Conservation (phyloP, 2,113 vertebrate genomes). For the Lepisosteus oculatus region DNA sequence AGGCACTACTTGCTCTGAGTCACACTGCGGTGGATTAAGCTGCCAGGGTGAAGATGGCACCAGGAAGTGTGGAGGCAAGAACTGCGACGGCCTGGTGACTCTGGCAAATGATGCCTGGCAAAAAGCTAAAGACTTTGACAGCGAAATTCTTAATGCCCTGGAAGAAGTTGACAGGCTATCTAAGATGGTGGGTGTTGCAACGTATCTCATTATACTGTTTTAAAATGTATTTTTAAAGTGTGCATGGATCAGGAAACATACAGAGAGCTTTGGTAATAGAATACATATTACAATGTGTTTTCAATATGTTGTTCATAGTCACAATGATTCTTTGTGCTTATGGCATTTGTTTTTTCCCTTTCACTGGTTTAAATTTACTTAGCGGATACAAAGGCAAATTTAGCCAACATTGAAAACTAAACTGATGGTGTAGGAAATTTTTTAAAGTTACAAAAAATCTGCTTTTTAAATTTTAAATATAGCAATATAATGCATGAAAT, state of each 20-base stretch:
- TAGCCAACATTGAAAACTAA: no score
- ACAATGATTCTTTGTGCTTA: neutral
- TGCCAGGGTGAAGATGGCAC: slow-evolving; percentile 71
- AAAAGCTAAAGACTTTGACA: slow-evolving; percentile 81
- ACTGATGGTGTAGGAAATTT: no score
- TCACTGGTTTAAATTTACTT: neutral
- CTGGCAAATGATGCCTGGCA: slow-evolving; percentile 72
- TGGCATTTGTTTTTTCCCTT: no score
- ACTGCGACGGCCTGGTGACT: slow-evolving; percentile 74
- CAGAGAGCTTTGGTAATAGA: no score
- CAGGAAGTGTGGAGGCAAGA: slow-evolving; percentile 78
- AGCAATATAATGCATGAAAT: no score
- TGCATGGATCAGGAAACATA: no score
- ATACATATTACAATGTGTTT: no score
- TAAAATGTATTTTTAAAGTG: no score
- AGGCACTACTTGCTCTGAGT: slow-evolving; percentile 66
- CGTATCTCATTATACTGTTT: neutral
- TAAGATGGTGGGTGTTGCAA: slow-evolving; percentile 75
- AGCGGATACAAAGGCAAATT: no score
- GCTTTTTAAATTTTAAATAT: no score
- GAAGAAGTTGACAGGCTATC: slow-evolving; percentile 91
- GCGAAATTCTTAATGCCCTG: slow-evolving; percentile 79
- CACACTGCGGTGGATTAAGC: slow-evolving; percentile 76
- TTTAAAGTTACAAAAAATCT: no score
- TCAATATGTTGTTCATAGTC: no score